Evolutionary conservation across 2,888 invertebrate genomes (phyloP), one percentile per base, ranked within the genome.

Genomic region (Euclidia mi): DNA sequence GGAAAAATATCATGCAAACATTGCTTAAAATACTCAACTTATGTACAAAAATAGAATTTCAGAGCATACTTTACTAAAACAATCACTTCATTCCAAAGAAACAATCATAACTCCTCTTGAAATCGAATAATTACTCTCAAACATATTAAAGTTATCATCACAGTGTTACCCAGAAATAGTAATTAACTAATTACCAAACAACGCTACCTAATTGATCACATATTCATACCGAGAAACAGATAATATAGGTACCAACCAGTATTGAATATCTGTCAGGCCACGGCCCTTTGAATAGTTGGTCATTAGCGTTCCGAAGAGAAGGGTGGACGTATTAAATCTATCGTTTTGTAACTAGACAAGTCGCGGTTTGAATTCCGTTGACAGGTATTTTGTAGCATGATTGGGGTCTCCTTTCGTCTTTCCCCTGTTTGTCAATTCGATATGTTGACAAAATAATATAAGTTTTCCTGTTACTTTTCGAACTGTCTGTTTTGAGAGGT

Each of bases 311-410:
- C 45, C 52, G 40, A 14, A 12, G 31, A 37, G 31, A 11, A 18
- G 18, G 45, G 37, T 32, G 25, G 35, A 20, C 40, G 55, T 51
- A 67, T 71, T 71, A 74, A 71, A 69, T 69, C 63, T 52, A 71
- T 71, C 71, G 65, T 61, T 59, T 55, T 47, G 49, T 60, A 62
- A 68, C 63, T 59, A 59, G 63, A 69, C 69, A 66, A 59, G 63
- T 64, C 53, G 34, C 47, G 46, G 50, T 63, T 68, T 32, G 51
- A 47, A 53, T 46, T 35, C 48, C 55, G 66, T 46, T 69, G 73
- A 73, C 73, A 69, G 73, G 63, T 71, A 66, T 73, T 74, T 71
- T 61, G 65, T 53, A 55, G 2, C 43, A 48, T 71, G 74, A 74
- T 71, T 71, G 48, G 65, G 73, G 73, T 74, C 42, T 47, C 31